Conservation (phyloP, 2,113 vertebrate genomes). For the Uria lomvia region DNA sequence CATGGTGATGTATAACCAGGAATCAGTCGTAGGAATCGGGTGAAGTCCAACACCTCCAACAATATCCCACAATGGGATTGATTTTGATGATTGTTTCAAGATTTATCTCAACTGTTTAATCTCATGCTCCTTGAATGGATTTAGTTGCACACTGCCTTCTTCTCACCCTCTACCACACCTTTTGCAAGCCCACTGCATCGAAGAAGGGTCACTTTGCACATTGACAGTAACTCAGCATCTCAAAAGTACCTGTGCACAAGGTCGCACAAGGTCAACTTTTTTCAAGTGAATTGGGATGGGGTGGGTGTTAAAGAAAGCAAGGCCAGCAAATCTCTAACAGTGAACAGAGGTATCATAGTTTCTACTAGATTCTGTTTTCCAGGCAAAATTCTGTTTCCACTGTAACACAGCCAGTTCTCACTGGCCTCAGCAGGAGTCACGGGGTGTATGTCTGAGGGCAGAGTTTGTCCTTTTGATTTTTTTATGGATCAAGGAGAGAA, state of each 20-base stretch:
- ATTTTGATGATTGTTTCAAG: neutral
- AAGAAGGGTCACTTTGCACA: neutral
- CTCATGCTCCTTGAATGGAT: neutral
- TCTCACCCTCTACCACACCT: neutral
- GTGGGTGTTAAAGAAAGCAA: neutral
- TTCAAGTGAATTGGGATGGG: neutral
- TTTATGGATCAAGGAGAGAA: neutral
- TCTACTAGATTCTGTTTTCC: neutral
- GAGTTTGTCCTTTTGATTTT: neutral
- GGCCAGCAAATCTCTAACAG: neutral
- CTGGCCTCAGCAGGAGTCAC: neutral
- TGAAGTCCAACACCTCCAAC: neutral
- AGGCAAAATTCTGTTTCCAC: neutral
- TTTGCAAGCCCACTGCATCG: neutral
- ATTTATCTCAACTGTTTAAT: neutral
- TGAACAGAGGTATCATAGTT: neutral
- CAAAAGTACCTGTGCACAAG: neutral
- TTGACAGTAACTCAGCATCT: neutral
- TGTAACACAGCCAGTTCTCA: neutral
- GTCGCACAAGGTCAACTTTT: neutral
- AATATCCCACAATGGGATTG: neutral
- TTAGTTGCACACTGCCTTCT: neutral
- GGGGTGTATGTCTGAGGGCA: neutral
- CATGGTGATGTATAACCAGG: neutral
- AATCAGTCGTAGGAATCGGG: neutral